Evolutionary conservation across 2,113 vertebrate genomes (phyloP).

Genomic region (Eublepharis macularius): DNA sequence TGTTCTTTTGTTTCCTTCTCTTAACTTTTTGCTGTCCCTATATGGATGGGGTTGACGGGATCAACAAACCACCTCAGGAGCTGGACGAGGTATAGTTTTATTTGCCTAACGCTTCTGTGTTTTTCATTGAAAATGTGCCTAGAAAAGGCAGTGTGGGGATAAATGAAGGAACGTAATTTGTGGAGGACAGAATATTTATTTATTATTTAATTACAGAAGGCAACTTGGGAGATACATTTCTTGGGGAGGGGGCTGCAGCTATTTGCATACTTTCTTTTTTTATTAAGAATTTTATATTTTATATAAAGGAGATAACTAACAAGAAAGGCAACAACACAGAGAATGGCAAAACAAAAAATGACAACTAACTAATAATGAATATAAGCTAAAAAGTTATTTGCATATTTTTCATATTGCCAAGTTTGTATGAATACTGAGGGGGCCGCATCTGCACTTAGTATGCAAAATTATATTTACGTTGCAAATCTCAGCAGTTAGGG

Average conservation of each 20-base stretch:
- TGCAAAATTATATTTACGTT: neutral
- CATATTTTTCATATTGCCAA: neutral
- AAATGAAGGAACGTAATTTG: too few species aligned
- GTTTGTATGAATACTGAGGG: neutral
- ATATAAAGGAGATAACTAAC: too few species aligned
- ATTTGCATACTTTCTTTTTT: neutral
- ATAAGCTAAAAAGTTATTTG: too few species aligned
- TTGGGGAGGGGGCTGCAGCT: neutral
- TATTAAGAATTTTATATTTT: too few species aligned
- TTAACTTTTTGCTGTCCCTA: constrained; percentile 72
- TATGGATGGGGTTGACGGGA: constrained; percentile 85
- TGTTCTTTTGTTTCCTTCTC: constrained; percentile 72
- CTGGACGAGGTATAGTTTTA: constrained; percentile 95
- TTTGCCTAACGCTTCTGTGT: constrained; percentile 38
- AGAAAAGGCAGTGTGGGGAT: neutral
- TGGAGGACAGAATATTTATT: too few species aligned
- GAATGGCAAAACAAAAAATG: too few species aligned
- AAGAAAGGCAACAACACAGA: too few species aligned
- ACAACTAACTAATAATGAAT: too few species aligned
- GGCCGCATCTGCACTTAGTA: neutral
- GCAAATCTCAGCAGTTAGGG: neutral
- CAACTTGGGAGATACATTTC: neutral
- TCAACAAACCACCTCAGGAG: constrained; percentile 90
- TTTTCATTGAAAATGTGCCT: neutral
- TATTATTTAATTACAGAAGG: neutral